phyloP scores from a whole-genome alignment of 2,888 invertebrate species.

The Latheticus oryzae region DNA sequence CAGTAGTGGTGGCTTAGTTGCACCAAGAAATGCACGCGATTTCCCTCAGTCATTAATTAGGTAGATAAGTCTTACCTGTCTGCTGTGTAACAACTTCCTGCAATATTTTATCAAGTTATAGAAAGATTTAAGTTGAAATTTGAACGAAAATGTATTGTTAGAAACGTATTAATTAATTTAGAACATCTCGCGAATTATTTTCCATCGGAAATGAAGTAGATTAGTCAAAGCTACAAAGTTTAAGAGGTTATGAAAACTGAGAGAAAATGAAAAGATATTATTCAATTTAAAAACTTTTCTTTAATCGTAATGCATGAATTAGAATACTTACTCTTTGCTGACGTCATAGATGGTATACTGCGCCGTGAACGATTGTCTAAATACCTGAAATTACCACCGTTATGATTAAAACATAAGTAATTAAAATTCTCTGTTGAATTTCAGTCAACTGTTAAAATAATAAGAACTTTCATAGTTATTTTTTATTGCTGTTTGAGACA shows the following conservation, averaged over 20 bases:
- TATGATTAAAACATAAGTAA: not conserved
- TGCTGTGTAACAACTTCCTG: conserved; percentile 22
- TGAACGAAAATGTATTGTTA: conserved; percentile 26
- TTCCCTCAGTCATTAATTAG: conserved; percentile 47
- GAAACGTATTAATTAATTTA: conserved; percentile 25
- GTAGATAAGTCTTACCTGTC: conserved; percentile 51
- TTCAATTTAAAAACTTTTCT: not conserved
- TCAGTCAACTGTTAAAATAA: too few relatives aligned
- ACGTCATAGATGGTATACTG: conserved; percentile 93
- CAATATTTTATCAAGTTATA: conserved; percentile 31
- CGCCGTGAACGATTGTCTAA: conserved; percentile 86
- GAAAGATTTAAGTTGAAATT: conserved; percentile 8
- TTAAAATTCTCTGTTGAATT: not conserved
- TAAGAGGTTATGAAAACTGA: conserved; percentile 7
- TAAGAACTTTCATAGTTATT: too few relatives aligned
- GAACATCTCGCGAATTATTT: conserved; percentile 17
- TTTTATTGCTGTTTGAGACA: too few relatives aligned
- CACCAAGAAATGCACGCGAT: conserved; percentile 50
- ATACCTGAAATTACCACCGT: conserved; percentile 74
- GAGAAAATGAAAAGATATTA: not conserved
- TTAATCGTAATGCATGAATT: conserved; percentile 2
- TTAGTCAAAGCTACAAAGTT: conserved; percentile 15
- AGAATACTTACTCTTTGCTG: conserved; percentile 83
- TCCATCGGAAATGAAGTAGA: conserved; percentile 11
- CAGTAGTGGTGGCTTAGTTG: conserved; percentile 27